A percentile compares a stretch with the other conserved stretches of the same genome.
Conservation (phyloP, 92 coral and sea anemone genomes). For the Porites cylindrica region DNA sequence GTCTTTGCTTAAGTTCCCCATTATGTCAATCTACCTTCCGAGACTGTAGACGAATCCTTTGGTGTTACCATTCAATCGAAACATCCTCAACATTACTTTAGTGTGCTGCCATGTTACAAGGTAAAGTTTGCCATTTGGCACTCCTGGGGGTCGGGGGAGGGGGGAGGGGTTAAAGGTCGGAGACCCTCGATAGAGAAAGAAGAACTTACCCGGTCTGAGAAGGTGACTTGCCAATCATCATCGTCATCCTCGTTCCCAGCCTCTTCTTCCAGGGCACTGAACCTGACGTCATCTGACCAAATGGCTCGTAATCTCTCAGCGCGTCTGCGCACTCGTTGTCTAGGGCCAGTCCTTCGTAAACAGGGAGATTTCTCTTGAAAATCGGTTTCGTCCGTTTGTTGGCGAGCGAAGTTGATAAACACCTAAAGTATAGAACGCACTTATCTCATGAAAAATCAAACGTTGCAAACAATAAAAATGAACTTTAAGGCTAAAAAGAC, state of each 20-base stretch:
- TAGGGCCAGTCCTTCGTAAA: constrained; percentile 10
- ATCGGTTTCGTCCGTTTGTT: constrained; percentile 97
- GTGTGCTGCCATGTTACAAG: no score
- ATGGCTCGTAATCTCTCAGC: constrained; percentile 60
- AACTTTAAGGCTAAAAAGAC: no score
- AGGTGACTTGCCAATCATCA: constrained; percentile 60
- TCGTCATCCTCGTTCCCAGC: constrained; percentile 61
- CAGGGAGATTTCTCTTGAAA: constrained; percentile 52
- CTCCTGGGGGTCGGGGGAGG: not conserved
- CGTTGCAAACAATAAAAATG: no score
- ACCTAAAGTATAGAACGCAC: constrained; percentile 65
- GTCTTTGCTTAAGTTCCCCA: no score
- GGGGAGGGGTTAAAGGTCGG: not conserved
- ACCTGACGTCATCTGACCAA: constrained; percentile 75
- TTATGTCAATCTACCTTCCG: no score
- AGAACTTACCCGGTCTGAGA: constrained; percentile 56
- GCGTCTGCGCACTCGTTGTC: constrained; percentile 42
- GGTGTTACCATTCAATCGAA: not conserved
- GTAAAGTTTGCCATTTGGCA: not conserved
- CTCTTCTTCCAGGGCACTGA: constrained; percentile 72
- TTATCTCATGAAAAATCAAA: not conserved
- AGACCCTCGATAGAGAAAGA: not conserved
- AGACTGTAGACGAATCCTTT: no score
- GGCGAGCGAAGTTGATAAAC: constrained; percentile 96
- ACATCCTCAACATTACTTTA: not conserved